Evolutionary conservation across 2,113 vertebrate species (phyloP).

Genomic region (Prunella himalayana): DNA sequence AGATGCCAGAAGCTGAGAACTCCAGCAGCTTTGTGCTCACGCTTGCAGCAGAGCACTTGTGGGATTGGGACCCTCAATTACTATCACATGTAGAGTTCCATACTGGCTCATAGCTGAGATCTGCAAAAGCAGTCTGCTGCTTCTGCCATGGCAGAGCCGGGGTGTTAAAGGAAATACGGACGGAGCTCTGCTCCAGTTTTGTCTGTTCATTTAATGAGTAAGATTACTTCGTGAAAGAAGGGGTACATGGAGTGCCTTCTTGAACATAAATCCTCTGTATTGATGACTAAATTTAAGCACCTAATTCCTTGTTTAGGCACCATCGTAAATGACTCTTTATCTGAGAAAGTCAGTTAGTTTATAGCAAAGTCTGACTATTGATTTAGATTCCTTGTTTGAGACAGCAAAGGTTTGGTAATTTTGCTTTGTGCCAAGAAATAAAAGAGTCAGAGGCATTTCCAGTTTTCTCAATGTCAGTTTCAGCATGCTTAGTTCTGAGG

Average conservation of each 20-base stretch:
- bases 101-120: constrained; percentile 7
- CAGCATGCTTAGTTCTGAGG: not conserved
- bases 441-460: not conserved
- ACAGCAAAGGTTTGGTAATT: not conserved
- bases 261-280: not conserved
- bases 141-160: not conserved
- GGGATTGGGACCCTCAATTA: constrained; percentile 59
- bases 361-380: not conserved
- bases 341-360: not conserved
- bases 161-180: constrained; percentile 3
- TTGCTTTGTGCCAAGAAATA: not conserved
- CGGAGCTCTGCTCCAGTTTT: not conserved
- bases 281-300: not conserved
- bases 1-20: constrained; percentile 60
- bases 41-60: constrained; percentile 14
- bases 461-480: not conserved
- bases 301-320: not conserved
- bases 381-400: not conserved
- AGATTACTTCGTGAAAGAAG: not conserved
- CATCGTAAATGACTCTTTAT: not conserved
- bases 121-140: constrained; percentile 47
- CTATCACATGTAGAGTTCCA: constrained; percentile 47
- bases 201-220: not conserved
- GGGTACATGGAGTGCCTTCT: not conserved
- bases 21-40: constrained; percentile 50